A percentile compares a stretch with the other conserved stretches of the same genome.
Evolutionary conservation across 1,140 invertebrate species (phyloP).

Genomic region (Pseudachorutes palmiensis): DNA sequence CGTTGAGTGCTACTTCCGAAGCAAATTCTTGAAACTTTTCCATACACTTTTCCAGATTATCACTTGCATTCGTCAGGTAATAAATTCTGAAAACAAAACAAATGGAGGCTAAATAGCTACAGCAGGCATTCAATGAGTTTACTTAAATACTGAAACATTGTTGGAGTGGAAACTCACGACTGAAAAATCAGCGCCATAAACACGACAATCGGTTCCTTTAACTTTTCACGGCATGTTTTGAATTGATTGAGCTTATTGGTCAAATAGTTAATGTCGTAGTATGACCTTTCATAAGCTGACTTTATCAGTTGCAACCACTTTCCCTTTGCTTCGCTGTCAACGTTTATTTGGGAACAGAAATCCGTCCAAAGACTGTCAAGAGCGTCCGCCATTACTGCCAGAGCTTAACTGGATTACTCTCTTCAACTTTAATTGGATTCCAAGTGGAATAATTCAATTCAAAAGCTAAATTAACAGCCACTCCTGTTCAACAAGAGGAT

Average conservation of each 20-base stretch:
- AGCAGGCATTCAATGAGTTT: no score
- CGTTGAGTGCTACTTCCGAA: conserved; percentile 37
- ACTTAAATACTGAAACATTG: not conserved
- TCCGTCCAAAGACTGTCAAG: not conserved
- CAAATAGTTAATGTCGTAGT: conserved; percentile 48
- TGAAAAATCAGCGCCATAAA: conserved; percentile 51
- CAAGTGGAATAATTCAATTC: no score
- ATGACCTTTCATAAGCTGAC: conserved; percentile 41
- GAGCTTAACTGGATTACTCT: not conserved
- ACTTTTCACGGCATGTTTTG: conserved; percentile 44
- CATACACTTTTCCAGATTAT: conserved; percentile 40
- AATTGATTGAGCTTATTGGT: conserved; percentile 46
- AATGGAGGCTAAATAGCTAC: not conserved
- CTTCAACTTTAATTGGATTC: no score
- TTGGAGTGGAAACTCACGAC: conserved; percentile 45
- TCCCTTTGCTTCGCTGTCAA: conserved; percentile 21
- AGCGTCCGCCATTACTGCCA: not conserved
- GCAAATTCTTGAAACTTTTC: conserved; percentile 39
- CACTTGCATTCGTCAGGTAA: conserved; percentile 39
- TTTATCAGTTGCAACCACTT: conserved; percentile 41
- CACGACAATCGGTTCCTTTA: conserved; percentile 46
- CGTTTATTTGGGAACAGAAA: not conserved
- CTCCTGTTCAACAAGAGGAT: not conserved
- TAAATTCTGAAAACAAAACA: conserved; percentile 37
- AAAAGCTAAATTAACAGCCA: not conserved